These are phyloP conservation scores for Ctenodactylus gundi DNA, from an alignment of 2,113 vertebrate species.

Conservation along the genomic window DNA sequence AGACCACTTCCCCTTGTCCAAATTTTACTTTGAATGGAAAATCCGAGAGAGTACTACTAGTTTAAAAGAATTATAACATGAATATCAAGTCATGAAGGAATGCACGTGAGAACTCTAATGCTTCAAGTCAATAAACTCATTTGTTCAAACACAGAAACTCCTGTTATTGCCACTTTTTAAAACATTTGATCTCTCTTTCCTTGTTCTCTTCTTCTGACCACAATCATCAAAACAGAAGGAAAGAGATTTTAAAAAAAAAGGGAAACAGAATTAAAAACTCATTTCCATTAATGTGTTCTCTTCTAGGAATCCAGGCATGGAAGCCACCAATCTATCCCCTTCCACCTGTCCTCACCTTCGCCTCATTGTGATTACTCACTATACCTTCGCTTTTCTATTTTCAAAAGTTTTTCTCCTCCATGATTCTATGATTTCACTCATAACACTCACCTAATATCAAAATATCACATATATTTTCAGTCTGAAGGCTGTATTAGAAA, in stretches of 20 bases:
- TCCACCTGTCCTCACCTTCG: background rate
- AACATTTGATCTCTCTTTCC: background rate
- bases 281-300: background rate
- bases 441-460: background rate
- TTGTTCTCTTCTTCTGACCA: background rate
- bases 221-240: background rate
- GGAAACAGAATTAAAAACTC: background rate
- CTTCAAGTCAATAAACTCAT: background rate
- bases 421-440: background rate
- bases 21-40: slow-evolving; percentile 24
- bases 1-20: background rate
- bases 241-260: background rate
- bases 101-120: background rate
- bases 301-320: background rate
- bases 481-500: background rate
- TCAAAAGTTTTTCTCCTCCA: background rate
- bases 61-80: background rate
- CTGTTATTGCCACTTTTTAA: background rate
- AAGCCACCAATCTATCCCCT: rapidly evolving
- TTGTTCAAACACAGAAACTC: background rate
- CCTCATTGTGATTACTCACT: background rate
- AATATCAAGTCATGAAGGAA: background rate
- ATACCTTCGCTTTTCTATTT: background rate
- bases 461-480: background rate
- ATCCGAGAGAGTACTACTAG: background rate